Evolutionary conservation across 2,888 invertebrate species (phyloP), one percentile per base, ranked within the genome.

Genomic region (Malachius bipustulatus): DNA sequence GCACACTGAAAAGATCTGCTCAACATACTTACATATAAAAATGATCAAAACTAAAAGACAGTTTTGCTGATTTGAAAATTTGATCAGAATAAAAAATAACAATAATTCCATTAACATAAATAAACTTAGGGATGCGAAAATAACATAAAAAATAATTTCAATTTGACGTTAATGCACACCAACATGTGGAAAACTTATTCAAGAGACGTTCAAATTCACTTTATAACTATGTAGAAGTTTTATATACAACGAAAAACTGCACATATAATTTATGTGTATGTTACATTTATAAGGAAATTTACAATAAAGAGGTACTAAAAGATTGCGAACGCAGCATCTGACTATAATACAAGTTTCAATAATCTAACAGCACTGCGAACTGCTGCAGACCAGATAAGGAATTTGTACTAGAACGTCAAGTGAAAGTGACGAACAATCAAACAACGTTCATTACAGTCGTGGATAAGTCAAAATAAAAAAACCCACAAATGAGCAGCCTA

Each of bases 241-340:
- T 61, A 60, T 60, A 53, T 60, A 60, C 61, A 62, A 54, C 54
- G 56, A 57, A 53, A 56, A 57, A 57, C 58, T 59, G 60, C 60
- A 60, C 58, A 58, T 55, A 48, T 49, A 50, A 46, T 47, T 51
- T 52, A 49, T 51, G 10, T 28, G 50, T 52, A 55, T 52, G 48
- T 55, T 56, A 55, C 57, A 58, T 52, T 55, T 50, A 57, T 52
- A 51, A 55, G 50, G 52, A 51, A 57, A 56, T 56, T 55, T 58
- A 57, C 56, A 58, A 47, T 51, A 44, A 55, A 52, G n/a, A 59
- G 53, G 54, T 58, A 56, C 56, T 59, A 55, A 56, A 56, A 58
- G 54, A 58, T 58, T 57, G 57, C 58, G 59, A 57, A 56, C 51
- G 57, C 54, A 58, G 57, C 53, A 56, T 55, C 53, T 47, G 51